Base-by-base conservation (phyloP, 2,113 vertebrate genomes). In the Motacilla tschutschensis region DNA sequence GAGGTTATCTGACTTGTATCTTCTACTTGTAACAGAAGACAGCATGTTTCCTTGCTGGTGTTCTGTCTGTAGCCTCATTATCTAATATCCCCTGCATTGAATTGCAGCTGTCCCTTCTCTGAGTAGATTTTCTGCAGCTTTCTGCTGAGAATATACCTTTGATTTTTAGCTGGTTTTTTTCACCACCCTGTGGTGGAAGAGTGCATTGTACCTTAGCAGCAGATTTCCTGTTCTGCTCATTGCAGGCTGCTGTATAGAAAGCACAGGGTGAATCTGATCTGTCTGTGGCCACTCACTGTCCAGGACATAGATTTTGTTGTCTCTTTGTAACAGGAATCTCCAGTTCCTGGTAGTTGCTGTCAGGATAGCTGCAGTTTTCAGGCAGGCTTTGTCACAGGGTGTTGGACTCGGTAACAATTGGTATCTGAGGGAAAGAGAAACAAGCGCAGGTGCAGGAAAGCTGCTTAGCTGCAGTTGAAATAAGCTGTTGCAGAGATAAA, bases 101-200 rank as follows among this genome's bases (percentile, higher is more conserved):
- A 94, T 62, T 95, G 87, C 90, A 92, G 66, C 83, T 88, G 78
- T 94, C 87, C 73, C 59, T 91, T 87, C 82, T 78, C 76, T 35
- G 40, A 92, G 79, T 70, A 93, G 75, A 69, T 44, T 91, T 94
- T 94, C 91, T 89, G 75, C 91, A 92, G 91, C 90, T 73, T 88
- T 93, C 87, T 86, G 73, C 79, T 80, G 53, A 91, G 79, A 47
- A 79, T 90, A 75, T 74, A 82, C 88, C 82, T 85, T 91, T 93
- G 79, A 70, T 91, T 96, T 94, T 93, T 65, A 62, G 88, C 62
- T 94, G 78, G 2, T 94, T 86, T 91, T 92, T 95, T 79, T 91
- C 94, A 82, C 95, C 94, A 95, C 94, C 85, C 8, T 95, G 93
- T 95, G 96, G 96, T 94, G 77, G 84, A 94, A 91, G 73, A 80